Evolutionary conservation across 2,888 invertebrate genomes (phyloP).

Genomic region (Dryococelus australis): DNA sequence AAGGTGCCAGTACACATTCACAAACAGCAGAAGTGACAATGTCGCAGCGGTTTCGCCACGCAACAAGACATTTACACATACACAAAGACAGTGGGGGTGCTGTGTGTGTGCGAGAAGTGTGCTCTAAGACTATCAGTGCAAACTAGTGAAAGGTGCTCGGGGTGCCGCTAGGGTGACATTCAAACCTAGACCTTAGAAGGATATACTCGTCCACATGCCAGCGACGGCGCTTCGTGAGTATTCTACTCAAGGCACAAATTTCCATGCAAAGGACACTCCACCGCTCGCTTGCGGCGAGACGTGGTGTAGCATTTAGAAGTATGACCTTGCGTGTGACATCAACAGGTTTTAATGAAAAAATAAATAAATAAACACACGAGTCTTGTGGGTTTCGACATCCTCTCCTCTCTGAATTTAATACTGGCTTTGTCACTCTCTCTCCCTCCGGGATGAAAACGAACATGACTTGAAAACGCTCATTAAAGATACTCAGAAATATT

Average conservation of each 20-base stretch:
- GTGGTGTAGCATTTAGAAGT: not conserved
- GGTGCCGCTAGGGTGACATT: not conserved
- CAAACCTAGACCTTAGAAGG: not conserved
- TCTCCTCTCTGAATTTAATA: not conserved
- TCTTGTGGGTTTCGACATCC: not conserved
- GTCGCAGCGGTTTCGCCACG: not conserved
- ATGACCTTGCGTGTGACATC: not conserved
- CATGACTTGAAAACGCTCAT: not conserved
- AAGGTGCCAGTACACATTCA: not conserved
- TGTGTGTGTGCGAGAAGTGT: slow-evolving; percentile 32
- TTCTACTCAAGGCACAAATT: not conserved
- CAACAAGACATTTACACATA: not conserved
- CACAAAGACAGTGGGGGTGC: slow-evolving; percentile 28
- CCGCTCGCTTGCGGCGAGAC: not conserved
- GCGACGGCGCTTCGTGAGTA: not conserved
- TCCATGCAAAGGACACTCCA: not conserved
- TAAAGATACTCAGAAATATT: too few species aligned
- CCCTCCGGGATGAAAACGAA: not conserved
- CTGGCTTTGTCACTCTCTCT: not conserved
- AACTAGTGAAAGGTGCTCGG: not conserved
- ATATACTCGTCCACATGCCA: not conserved
- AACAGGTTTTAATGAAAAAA: not conserved
- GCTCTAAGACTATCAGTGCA: slow-evolving; percentile 27
- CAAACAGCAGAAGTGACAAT: not conserved
- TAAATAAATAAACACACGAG: not conserved